Percentiles rank a stretch among this genome's conserved stretches.
These are phyloP conservation scores for Pristionchus arcanus DNA, from an alignment of 2,888 invertebrate species.

Conservation along the genomic window DNA sequence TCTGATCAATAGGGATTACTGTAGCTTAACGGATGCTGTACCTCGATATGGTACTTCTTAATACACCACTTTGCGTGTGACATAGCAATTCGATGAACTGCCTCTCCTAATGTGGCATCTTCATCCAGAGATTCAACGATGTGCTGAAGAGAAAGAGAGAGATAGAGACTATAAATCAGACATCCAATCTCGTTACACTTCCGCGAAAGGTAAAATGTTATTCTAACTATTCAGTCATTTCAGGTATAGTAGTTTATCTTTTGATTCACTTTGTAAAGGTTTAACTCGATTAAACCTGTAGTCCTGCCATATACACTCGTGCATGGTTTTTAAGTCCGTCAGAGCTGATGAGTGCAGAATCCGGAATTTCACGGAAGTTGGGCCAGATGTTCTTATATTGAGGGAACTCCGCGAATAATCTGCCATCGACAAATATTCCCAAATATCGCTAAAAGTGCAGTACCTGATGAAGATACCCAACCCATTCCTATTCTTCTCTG, in stretches of 20 bases:
- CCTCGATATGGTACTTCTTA: constrained; percentile 71
- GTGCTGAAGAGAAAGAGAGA: constrained; percentile 34
- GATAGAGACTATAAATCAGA: neutral
- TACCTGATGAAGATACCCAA: constrained; percentile 45
- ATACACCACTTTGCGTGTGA: constrained; percentile 70
- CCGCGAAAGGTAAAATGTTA: neutral
- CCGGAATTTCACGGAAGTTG: constrained; percentile 70
- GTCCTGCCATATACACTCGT: constrained; percentile 70
- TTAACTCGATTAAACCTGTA: constrained; percentile 58
- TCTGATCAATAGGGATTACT: constrained; percentile 22
- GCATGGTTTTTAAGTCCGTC: constrained; percentile 69
- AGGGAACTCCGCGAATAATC: constrained; percentile 72
- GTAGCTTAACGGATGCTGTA: neutral
- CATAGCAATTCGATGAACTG: constrained; percentile 61
- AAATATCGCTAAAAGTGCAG: neutral
- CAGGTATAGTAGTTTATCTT: neutral
- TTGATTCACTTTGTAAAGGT: neutral
- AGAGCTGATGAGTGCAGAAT: constrained; percentile 69
- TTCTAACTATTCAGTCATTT: neutral
- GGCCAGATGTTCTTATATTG: constrained; percentile 75
- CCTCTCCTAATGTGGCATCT: constrained; percentile 44
- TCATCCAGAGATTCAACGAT: constrained; percentile 51
- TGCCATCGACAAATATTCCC: constrained; percentile 19
- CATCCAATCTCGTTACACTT: constrained; percentile 19
- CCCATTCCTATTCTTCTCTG: constrained; percentile 41